These are phyloP conservation scores for Dicycla oo DNA, from an alignment of 2,888 invertebrate species.

Conservation along the genomic window DNA sequence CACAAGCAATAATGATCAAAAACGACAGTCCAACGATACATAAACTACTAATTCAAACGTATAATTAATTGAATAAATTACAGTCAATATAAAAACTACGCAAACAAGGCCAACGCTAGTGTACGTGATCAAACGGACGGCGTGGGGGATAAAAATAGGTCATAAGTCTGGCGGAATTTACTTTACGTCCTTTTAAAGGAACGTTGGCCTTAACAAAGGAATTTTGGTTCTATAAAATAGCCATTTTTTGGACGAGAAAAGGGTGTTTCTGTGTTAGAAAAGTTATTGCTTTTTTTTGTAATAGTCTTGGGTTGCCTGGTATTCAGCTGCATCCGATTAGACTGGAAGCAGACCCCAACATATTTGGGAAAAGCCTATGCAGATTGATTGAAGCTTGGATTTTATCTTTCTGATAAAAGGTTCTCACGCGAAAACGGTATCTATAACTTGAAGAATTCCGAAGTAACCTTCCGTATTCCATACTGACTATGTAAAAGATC, in stretches of 20 bases:
- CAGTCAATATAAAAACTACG: conserved; percentile 21
- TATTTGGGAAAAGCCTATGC: neutral
- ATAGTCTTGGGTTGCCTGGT: neutral
- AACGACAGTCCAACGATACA: conserved; percentile 1
- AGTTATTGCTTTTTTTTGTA: neutral
- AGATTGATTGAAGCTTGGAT: neutral
- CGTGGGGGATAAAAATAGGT: conserved; percentile 43
- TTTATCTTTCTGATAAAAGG: neutral
- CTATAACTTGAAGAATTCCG: neutral
- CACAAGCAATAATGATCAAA: neutral
- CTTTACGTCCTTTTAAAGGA: conserved; percentile 13
- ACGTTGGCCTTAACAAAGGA: neutral
- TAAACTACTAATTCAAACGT: conserved; percentile 6
- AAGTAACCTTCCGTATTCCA: neutral
- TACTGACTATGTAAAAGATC: neutral
- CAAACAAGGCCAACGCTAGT: conserved; percentile 31
- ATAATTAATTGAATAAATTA: conserved; percentile 31
- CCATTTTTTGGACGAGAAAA: neutral
- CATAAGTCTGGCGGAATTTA: conserved; percentile 12
- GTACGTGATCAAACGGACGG: conserved; percentile 17
- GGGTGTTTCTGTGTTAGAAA: neutral
- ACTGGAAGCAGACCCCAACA: neutral
- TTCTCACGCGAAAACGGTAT: neutral
- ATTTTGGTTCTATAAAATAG: neutral
- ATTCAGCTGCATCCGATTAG: neutral